A percentile compares a stretch with the other conserved stretches of the same genome.
These are phyloP conservation scores for Cryptops parisi DNA, from an alignment of 2,888 invertebrate genomes.

Conservation along the genomic window DNA sequence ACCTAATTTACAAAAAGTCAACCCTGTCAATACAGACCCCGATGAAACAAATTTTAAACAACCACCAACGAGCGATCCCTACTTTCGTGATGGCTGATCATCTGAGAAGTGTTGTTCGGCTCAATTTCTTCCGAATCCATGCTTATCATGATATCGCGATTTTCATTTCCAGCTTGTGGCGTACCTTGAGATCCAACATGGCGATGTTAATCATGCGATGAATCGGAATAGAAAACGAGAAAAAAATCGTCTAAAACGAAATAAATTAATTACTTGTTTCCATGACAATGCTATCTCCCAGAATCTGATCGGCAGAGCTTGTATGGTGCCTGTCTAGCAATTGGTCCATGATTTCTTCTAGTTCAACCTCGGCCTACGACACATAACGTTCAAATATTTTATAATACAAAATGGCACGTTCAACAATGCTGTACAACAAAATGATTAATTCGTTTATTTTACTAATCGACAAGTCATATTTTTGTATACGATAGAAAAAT, in stretches of 20 bases:
- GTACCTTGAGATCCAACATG: not conserved
- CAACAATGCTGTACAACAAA: no score
- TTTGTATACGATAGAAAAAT: no score
- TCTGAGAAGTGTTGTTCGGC: constrained; percentile 33
- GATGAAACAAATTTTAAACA: not conserved
- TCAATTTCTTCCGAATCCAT: constrained; percentile 28
- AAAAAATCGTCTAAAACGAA: no score
- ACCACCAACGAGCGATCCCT: constrained; percentile 7
- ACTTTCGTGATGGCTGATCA: constrained; percentile 30
- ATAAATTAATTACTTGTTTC: constrained; percentile 24
- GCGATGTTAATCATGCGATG: not conserved
- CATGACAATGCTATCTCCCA: constrained; percentile 31
- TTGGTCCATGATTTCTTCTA: constrained; percentile 53
- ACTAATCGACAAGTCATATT: no score
- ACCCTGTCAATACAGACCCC: not conserved
- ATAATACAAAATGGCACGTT: no score
- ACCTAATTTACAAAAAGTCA: constrained; percentile 8
- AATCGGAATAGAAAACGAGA: not conserved
- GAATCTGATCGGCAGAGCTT: constrained; percentile 26
- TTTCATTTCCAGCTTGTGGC: constrained; percentile 10
- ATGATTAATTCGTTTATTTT: no score
- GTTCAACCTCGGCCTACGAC: constrained; percentile 35
- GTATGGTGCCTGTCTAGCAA: constrained; percentile 39
- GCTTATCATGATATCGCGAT: constrained; percentile 19
- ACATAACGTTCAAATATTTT: not conserved